phyloP scores from a whole-genome alignment of 2,888 invertebrate genomes.

The Lepidochitona cinerea region DNA sequence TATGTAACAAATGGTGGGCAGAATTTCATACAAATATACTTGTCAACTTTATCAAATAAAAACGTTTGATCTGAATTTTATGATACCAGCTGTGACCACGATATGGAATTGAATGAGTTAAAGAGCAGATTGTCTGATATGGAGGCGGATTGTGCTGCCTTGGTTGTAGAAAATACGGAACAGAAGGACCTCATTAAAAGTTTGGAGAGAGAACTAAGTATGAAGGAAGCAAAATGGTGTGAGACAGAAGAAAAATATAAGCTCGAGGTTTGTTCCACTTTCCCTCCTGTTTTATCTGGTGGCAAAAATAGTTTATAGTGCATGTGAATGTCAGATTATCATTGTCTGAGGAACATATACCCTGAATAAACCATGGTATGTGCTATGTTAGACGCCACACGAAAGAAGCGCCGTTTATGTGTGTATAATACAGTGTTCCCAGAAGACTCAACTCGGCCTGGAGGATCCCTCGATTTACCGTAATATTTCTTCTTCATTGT shows the following conservation, averaged over 20 bases:
- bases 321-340: too few species aligned
- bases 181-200: conserved; percentile 46
- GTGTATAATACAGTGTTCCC: too few species aligned
- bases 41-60: neutral
- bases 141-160: conserved; percentile 52
- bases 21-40: neutral
- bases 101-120: conserved; percentile 39
- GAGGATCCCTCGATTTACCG: too few species aligned
- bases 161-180: conserved; percentile 50
- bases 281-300: too few species aligned
- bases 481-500: too few species aligned
- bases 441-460: too few species aligned
- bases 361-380: too few species aligned
- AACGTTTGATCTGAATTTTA: too few species aligned
- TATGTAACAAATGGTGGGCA: neutral
- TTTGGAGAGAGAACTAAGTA: conserved; percentile 53
- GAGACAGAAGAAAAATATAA: conserved; percentile 61
- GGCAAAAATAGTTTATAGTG: too few species aligned
- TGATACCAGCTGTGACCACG: conserved; percentile 50
- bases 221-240: conserved; percentile 66
- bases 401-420: too few species aligned
- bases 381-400: too few species aligned
- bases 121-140: conserved; percentile 38
- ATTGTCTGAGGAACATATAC: too few species aligned
- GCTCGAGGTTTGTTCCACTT: conserved; percentile 39